Conservation (phyloP, 1,140 invertebrate species). For the Sycophila sp. region DNA sequence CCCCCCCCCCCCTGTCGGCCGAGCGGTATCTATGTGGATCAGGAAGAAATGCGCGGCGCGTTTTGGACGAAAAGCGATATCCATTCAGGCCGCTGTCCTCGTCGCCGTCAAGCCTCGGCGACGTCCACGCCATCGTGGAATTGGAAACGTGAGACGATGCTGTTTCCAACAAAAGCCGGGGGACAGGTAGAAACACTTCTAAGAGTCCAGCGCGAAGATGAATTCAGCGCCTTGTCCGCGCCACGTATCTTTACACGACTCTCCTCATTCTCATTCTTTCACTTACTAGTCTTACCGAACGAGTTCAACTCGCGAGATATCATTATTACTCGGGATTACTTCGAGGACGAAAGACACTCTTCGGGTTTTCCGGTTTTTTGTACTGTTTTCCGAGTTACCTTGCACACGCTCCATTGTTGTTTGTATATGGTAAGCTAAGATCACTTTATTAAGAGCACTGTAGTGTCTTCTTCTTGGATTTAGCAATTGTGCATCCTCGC, state of each 20-base stretch:
- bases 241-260: slow-evolving; percentile 13
- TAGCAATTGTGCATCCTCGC: not conserved
- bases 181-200: slow-evolving; percentile 60
- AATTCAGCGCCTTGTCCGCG: slow-evolving; percentile 13
- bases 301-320: slow-evolving; percentile 7
- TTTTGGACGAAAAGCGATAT: slow-evolving; percentile 52
- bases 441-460: too few relatives aligned
- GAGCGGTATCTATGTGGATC: slow-evolving; percentile 40
- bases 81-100: slow-evolving; percentile 47
- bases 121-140: slow-evolving; percentile 40
- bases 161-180: slow-evolving; percentile 43
- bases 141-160: slow-evolving; percentile 50
- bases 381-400: too few relatives aligned
- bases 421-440: too few relatives aligned
- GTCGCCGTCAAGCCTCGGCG: slow-evolving; percentile 37
- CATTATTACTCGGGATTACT: slow-evolving; percentile 3
- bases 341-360: slow-evolving; percentile 6
- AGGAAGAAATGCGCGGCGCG: slow-evolving; percentile 44
- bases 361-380: slow-evolving; percentile 5
- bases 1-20: not conserved
- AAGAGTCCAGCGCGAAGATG: slow-evolving; percentile 44
- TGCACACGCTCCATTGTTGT: too few relatives aligned
- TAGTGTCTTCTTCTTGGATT: too few relatives aligned
- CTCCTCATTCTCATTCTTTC: slow-evolving; percentile 3
- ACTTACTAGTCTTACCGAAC: slow-evolving; percentile 17